A percentile compares a stretch with the other conserved stretches of the same genome.
These are phyloP conservation scores for Lamprotornis superbus DNA, from an alignment of 2,113 vertebrate species.

Conservation along the genomic window DNA sequence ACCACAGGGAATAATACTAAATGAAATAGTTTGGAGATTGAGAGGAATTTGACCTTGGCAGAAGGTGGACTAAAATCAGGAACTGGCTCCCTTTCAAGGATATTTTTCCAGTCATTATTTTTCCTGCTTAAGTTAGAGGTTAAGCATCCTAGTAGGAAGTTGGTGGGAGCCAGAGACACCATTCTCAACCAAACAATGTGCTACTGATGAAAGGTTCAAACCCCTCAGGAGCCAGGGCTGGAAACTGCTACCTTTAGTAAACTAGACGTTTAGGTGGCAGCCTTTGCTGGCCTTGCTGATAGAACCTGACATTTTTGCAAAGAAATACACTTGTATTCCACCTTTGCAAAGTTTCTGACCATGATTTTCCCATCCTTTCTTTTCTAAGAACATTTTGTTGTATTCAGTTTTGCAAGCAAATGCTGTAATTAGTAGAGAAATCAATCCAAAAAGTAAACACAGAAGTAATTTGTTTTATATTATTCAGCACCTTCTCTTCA, in stretches of 20 bases:
- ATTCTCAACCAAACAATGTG: background rate
- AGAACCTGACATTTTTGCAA: background rate
- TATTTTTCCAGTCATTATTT: background rate
- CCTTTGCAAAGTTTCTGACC: background rate
- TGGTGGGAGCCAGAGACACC: background rate
- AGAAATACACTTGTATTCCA: background rate
- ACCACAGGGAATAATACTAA: background rate
- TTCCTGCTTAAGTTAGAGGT: background rate
- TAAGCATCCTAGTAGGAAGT: background rate
- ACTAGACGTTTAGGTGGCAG: background rate
- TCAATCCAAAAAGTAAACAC: background rate
- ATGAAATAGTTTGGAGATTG: background rate
- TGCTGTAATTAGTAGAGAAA: accelerated
- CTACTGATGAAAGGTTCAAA: background rate
- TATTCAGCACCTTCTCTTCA: background rate
- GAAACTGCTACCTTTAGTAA: background rate
- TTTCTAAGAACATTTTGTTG: background rate
- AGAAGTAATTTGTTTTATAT: background rate
- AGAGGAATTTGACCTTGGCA: background rate
- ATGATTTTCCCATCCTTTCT: background rate
- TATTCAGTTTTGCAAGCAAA: background rate
- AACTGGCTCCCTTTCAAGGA: background rate
- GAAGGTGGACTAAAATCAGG: background rate
- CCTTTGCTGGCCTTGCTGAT: background rate
- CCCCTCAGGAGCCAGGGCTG: background rate